phyloP scores from a whole-genome alignment of 1,140 invertebrate species.

The Aricia agestis region DNA sequence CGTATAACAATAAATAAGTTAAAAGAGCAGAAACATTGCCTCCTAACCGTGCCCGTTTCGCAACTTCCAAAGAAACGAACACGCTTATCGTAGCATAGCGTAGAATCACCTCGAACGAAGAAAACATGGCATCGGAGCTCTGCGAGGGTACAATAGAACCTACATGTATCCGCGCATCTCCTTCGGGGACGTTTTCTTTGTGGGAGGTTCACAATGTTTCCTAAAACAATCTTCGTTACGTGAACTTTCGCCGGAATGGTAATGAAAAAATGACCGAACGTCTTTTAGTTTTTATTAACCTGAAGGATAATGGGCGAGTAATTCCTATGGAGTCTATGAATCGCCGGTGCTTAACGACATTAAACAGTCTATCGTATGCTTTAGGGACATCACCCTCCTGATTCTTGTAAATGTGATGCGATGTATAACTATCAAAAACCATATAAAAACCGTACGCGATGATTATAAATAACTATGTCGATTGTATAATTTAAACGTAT shows the following conservation, averaged over 20 bases:
- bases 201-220: slow-evolving; percentile 59
- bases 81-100: slow-evolving; percentile 42
- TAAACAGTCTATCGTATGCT: background rate
- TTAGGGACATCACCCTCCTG: background rate
- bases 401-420: slow-evolving; percentile 8
- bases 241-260: slow-evolving; percentile 17
- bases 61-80: slow-evolving; percentile 68
- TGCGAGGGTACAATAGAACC: slow-evolving; percentile 59
- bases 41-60: slow-evolving; percentile 56
- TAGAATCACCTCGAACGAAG: slow-evolving; percentile 45
- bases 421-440: slow-evolving; percentile 16
- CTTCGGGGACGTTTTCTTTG: slow-evolving; percentile 54
- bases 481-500: slow-evolving; percentile 31
- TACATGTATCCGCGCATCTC: slow-evolving; percentile 60
- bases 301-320: slow-evolving; percentile 5
- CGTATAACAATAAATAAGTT: slow-evolving; percentile 56
- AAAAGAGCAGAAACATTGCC: slow-evolving; percentile 50
- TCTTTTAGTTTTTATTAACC: slow-evolving; percentile 1
- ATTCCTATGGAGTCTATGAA: slow-evolving; percentile 2
- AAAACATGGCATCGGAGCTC: slow-evolving; percentile 52
- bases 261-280: slow-evolving; percentile 17
- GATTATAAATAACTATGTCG: slow-evolving; percentile 9
- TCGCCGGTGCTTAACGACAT: background rate
- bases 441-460: slow-evolving; percentile 6
- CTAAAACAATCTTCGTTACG: slow-evolving; percentile 24